Base-by-base conservation (phyloP, 2,113 vertebrate genomes). In the Tretioscincus oriximinensis region DNA sequence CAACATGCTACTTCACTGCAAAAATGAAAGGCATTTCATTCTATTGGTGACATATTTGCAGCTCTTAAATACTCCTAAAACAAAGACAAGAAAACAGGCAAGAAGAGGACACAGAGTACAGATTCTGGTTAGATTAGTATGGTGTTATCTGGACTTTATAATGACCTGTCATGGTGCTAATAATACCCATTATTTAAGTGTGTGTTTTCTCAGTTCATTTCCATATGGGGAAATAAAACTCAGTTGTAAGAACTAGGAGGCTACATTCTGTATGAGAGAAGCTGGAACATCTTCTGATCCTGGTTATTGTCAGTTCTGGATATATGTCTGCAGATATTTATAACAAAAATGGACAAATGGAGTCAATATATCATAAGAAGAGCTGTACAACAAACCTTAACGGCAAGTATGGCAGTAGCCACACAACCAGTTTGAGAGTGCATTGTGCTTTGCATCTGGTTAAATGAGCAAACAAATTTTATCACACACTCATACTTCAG, bases 291-390 rank as follows among this genome's bases (percentile, higher is more conserved):
- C 29, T 74, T 47, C 26, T 26, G 49, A 58, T 18, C 11, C 70
- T 74, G 54, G 49, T 63, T 47, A 79, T 47, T 71, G 8, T 71
- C 31, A 63, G 1, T 58, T 35, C 54, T 26, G 49, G 45, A 74
- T 81, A 74, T 61, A 21, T 73, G 41, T 74, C 29, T 58, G 63
- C 28, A 74, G 31, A 41, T 41, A n/a, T 73, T 81, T 74, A 54
- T 28, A 58, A 81, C 29, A n/a, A 20, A 75, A 45, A 60, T 41
- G 26, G 78, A 49, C 72, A 51, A 47, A 74, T 11, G 49, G 29
- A 16, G 64, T 26, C 35, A 75, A n/a, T 24, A 65, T 45, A 68
- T 18, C 29, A 6, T 28, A 47, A 51, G 20, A 65, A 65, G 24
- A 61, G 31, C 73, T 41, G 64, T 80, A 28, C 29, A 5, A 45